These are phyloP conservation scores for Cettia cetti DNA, from an alignment of 2,113 vertebrate species.

Conservation along the genomic window DNA sequence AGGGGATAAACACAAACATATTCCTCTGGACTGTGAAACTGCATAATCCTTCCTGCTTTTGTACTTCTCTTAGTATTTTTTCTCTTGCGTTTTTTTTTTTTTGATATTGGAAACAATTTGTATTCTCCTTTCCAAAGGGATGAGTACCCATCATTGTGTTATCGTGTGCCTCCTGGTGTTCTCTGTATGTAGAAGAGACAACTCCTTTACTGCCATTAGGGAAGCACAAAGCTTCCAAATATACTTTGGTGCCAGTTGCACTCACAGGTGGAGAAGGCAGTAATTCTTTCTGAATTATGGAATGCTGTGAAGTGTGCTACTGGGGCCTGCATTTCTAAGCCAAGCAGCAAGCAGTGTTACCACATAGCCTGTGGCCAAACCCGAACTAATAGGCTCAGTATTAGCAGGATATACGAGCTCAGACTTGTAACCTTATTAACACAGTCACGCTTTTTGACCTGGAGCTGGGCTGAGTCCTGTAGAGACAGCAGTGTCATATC, in stretches of 20 bases:
- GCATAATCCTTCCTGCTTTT: not conserved
- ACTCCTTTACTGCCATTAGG: not conserved
- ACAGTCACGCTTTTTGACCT: not conserved
- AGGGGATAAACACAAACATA: not conserved
- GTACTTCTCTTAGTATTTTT: not conserved
- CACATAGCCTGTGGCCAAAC: not conserved
- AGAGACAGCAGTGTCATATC: not conserved
- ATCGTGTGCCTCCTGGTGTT: not conserved
- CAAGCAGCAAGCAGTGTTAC: not conserved
- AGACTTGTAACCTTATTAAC: not conserved
- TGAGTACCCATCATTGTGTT: not conserved
- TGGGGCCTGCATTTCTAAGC: not conserved
- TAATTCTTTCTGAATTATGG: not conserved
- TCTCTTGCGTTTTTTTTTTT: not conserved
- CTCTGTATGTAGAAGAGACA: not conserved
- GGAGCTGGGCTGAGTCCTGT: not conserved
- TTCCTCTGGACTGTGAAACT: not conserved
- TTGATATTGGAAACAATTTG: not conserved
- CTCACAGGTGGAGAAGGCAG: not conserved
- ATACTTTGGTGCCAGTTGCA: not conserved
- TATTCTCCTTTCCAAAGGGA: not conserved
- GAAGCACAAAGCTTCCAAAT: not conserved
- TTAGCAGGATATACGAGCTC: not conserved
- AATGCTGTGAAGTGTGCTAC: not conserved
- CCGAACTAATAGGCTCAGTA: not conserved